Evolutionary conservation across 2,113 vertebrate genomes (phyloP), one percentile per base, ranked within the genome.

Genomic region (Dendrocopos noguchii): DNA sequence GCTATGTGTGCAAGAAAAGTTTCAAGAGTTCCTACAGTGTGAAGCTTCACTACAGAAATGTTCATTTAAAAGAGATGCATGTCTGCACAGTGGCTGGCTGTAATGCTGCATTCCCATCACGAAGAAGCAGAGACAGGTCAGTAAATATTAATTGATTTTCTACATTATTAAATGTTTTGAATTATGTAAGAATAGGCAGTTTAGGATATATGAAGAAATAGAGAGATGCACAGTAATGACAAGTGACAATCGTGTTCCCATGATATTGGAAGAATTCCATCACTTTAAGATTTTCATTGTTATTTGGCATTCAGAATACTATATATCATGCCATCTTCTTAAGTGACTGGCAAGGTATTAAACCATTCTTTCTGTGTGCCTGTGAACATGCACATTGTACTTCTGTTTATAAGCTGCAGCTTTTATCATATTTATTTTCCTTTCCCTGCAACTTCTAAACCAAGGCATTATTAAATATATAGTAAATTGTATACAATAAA

Each of bases 21-120:
- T 99, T 99, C 98, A 99, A 99, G 98, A 99, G 99, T 96, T 99
- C 99, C 94, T 99, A 99, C 97, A 99, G 99, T 84, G 99, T 99
- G 97, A 99, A 99, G 97, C 99, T 99, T 91, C 99, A 99, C 98
- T 99, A 99, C 98, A 99, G 99, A 97, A 99, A 99, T 2, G 99
- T 99, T 97, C 99, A 99, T 97, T 98, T 99, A 95, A 99, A 99
- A 98, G 99, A 99, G 98, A 99, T 99, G 99, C 99, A 99, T 36
- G 99, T 99, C 97, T 99, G 99, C 97, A 99, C 99, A 12, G 99
- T 99, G 95, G 98, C 99, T 80, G 99, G 99, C 94, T 99, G 99
- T 98, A 99, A 99, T 0, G 99, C 99, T 94, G 99, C 99, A 80
- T 99, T 99, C 97, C 99, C 99, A 75, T 99, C 99, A 85, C 98